Base-by-base conservation (phyloP, 2,797 vertebrate genomes). In the Cynopterus sphinx region DNA sequence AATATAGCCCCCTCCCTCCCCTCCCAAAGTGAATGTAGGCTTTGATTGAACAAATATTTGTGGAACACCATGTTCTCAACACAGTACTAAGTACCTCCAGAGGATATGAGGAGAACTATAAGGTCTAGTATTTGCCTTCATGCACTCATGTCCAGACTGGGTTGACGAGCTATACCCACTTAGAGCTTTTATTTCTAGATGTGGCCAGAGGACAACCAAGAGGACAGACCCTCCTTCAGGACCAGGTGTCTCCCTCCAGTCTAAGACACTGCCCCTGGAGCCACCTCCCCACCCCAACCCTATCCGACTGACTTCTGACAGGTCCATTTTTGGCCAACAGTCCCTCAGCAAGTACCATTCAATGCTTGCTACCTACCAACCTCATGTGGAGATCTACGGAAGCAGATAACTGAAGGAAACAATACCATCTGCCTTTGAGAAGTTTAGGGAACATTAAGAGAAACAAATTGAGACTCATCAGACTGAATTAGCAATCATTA, bases 141-240 rank as follows among this genome's bases (percentile, higher is more conserved):
- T 67, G 84, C 53, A 9, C 41, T 94, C 53, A 39, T 4, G 1
- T 82, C 10, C 31, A 33, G 16, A 43, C 24, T 13, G 39, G 17
- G 7, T 31, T 1, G 9, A 1, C 51, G 11, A 24, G 41, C 77
- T 86, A 1, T 83, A 24, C 33, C 90, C 83, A 22, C 24, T 73
- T 31, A 22, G 67, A 74, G 36, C 33, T 67, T 6, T 91, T 19
- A 0, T 65, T 86, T 81, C 82, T 83, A 43, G 31, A 24, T 43
- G 7, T 88, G 82, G 82, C n/a, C 67, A 85, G 77, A 75, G 68
- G 82, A 83, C 57, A 96, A 59, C 24, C 46, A 87, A 22, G n/a
- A 43, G 17, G 49, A 36, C 43, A 28, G 17, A 71, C 41, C 79
- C 16, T 74, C 49, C 70, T 63, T 73, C 12, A 78, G 33, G 31